Evolutionary conservation across 2,113 vertebrate species (phyloP).

Genomic region (human): DNA sequence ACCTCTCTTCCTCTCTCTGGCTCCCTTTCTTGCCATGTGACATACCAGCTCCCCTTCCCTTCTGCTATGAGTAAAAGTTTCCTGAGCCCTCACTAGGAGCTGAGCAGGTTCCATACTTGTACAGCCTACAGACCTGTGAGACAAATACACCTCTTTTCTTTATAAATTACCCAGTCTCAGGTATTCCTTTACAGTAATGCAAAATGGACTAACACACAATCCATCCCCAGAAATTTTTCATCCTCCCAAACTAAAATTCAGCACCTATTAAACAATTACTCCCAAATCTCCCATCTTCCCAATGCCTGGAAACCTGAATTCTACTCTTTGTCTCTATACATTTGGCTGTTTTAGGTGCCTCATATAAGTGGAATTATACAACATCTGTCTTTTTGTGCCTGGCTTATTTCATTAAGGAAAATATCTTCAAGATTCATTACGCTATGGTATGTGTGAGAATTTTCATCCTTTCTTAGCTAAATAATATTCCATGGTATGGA

Average conservation of each 20-base stretch:
- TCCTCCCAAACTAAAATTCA: not conserved
- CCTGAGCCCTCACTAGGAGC: too few relatives aligned
- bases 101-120: too few relatives aligned
- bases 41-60: too few relatives aligned
- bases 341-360: not conserved
- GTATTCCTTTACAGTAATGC: too few relatives aligned
- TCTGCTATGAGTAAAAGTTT: too few relatives aligned
- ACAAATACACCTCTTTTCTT: too few relatives aligned
- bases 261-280: not conserved
- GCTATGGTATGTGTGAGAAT: not conserved
- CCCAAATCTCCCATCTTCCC: not conserved
- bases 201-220: too few relatives aligned
- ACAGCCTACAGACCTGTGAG: too few relatives aligned
- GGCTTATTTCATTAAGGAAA: not conserved
- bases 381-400: not conserved
- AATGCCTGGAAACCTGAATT: too few relatives aligned
- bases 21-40: too few relatives aligned
- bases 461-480: not conserved
- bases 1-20: too few relatives aligned
- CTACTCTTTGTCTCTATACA: not conserved
- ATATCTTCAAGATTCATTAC: not conserved
- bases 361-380: not conserved
- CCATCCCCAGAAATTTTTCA: not conserved
- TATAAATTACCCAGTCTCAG: too few relatives aligned
- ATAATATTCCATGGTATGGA: not conserved